Conservation (phyloP, 1,140 invertebrate genomes). For the Caenorhabditis tropicalis region DNA sequence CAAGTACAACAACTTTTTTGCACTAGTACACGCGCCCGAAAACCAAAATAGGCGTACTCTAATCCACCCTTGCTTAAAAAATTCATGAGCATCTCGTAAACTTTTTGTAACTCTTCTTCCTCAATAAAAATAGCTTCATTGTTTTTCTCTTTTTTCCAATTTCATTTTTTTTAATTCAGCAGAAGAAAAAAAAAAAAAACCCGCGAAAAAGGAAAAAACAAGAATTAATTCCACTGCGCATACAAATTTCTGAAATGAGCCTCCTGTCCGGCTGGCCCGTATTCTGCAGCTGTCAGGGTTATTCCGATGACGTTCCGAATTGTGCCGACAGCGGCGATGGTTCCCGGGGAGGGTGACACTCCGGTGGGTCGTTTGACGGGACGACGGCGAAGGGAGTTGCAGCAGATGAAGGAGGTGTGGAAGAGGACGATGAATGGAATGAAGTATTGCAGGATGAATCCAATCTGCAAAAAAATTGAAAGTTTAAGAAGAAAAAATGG, state of each 20-base stretch:
- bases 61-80: no score
- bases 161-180: background rate
- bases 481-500: background rate
- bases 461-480: background rate
- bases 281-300: background rate
- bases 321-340: background rate
- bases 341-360: background rate
- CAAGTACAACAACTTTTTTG: no score
- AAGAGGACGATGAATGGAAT: background rate
- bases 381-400: background rate
- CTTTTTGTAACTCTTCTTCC: no score
- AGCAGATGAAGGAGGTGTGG: background rate
- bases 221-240: slow-evolving; percentile 3
- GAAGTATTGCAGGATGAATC: background rate
- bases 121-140: no score
- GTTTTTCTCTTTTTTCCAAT: background rate
- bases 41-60: no score
- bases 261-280: background rate
- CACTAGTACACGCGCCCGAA: no score
- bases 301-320: slow-evolving; percentile 5
- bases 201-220: background rate
- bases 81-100: no score
- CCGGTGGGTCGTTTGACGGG: background rate
- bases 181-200: background rate
- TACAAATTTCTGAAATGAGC: slow-evolving; percentile 5